A percentile compares a stretch with the other conserved stretches of the same genome.
phyloP scores from a whole-genome alignment of 2,888 invertebrate genomes.

The Ganaspis brasiliensis region DNA sequence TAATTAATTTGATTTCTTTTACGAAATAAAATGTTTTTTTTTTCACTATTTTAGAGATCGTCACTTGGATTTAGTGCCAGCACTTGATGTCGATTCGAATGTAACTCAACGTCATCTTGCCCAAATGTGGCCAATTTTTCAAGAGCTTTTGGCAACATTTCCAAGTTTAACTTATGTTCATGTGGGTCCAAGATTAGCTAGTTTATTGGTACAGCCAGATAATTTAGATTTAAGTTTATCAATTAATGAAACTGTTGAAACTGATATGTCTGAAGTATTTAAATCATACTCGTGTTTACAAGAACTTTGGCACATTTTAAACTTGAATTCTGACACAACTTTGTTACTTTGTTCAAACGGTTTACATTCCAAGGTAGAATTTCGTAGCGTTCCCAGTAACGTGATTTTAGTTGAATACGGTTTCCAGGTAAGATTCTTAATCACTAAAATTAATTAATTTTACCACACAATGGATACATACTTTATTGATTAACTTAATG shows the following conservation, averaged over 20 bases:
- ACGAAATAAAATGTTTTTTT: slow-evolving; percentile 38
- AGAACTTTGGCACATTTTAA: slow-evolving; percentile 81
- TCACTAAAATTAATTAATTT: no score
- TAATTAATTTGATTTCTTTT: no score
- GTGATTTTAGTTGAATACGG: slow-evolving; percentile 83
- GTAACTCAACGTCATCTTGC: slow-evolving; percentile 81
- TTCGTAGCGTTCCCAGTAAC: slow-evolving; percentile 81
- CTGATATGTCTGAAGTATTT: slow-evolving; percentile 78
- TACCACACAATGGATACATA: no score
- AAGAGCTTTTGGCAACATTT: slow-evolving; percentile 82
- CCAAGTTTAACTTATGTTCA: slow-evolving; percentile 82
- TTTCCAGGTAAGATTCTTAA: slow-evolving; percentile 84
- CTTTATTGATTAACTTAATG: no score
- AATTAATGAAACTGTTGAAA: slow-evolving; percentile 78
- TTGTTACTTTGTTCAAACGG: slow-evolving; percentile 81
- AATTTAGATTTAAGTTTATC: slow-evolving; percentile 75
- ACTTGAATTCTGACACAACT: slow-evolving; percentile 78
- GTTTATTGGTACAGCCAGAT: slow-evolving; percentile 81
- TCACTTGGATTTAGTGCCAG: slow-evolving; percentile 82
- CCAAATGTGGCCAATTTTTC: slow-evolving; percentile 82
- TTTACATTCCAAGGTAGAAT: slow-evolving; percentile 78
- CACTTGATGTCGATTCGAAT: slow-evolving; percentile 82
- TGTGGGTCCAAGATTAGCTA: slow-evolving; percentile 83
- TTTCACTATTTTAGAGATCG: slow-evolving; percentile 75
- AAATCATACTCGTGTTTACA: slow-evolving; percentile 78